Percentiles rank a stretch among this genome's conserved stretches.
Evolutionary conservation across 2,888 invertebrate genomes (phyloP).

Genomic region (Euspilapteryx auroguttella): DNA sequence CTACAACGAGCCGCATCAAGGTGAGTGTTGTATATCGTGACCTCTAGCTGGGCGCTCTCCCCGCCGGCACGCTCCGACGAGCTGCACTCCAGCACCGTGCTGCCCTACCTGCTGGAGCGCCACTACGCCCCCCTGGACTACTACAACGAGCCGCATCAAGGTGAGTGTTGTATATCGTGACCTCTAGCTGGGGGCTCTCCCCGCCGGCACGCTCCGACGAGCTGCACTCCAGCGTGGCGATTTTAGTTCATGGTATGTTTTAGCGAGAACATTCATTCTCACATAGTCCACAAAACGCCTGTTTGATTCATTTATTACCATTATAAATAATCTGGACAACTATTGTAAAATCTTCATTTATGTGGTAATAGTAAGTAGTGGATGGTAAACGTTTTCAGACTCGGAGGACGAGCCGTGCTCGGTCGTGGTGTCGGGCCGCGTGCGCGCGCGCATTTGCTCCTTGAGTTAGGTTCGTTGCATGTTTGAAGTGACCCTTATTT

Average conservation of each 20-base stretch:
- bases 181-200: no score
- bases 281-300: no score
- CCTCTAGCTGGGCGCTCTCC: no score
- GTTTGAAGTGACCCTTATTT: slow-evolving; percentile 13
- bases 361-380: slow-evolving; percentile 8
- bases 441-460: slow-evolving; percentile 39
- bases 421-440: slow-evolving; percentile 20
- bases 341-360: no score
- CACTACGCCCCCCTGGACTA: slow-evolving; percentile 62
- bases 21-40: no score
- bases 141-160: slow-evolving; percentile 2
- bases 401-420: slow-evolving; percentile 21
- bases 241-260: no score
- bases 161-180: no score
- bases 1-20: slow-evolving; percentile 2
- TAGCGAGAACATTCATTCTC: no score
- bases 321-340: no score
- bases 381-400: slow-evolving; percentile 22
- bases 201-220: no score
- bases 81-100: slow-evolving; percentile 76
- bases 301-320: no score
- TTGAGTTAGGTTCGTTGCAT: slow-evolving; percentile 55
- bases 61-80: no score
- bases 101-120: slow-evolving; percentile 79
- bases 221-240: slow-evolving; percentile 76